Evolutionary conservation across 2,797 vertebrate genomes (phyloP), one percentile per base, ranked within the genome.

Genomic region (Heteromormyrus szaboi): DNA sequence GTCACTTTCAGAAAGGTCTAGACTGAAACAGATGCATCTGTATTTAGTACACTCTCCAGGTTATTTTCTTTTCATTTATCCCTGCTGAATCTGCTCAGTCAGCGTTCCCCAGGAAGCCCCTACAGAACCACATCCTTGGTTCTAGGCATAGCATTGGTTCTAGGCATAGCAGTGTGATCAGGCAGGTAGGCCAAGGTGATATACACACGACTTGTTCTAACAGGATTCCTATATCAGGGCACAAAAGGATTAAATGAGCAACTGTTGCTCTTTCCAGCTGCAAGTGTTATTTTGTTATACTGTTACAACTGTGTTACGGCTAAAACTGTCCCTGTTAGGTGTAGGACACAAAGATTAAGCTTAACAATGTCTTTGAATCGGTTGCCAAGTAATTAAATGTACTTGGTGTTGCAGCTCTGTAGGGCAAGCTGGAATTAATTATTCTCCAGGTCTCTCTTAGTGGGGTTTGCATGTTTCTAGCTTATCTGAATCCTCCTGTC

Each of bases 151-250:
- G 17, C 53, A 22, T 1, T 62, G 37, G 56, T 65, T 62, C n/a
- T 19, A 22, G 22, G 17, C 86, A 65, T 59, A 25, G 17, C 53
- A 22, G 9, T 19, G 4, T 87, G 56, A n/a, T 25, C 2, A 4
- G 85, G 51, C 46, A 87, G 41, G 72, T 62, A 53, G 50, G 86
- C 51, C 88, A 53, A 81, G 87, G 59, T 51, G 72, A 33, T 41
- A 54, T 9, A 81, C 87, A 88, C 59, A 85, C 2, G 50, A 85
- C 86, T 62, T 87, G 53, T 33, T 37, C 54, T 88, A 72, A 85
- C 87, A 91, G 65, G 22, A 86, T 0, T 19, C 12, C 2, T 44
- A 44, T 79, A n/a, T 85, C 85, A 56, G n/a, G 44, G 46, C 44
- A 72, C 68, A 88, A 48, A 62, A 37, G 50, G 33, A 37, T 86